phyloP scores from a whole-genome alignment of 2,888 invertebrate species.

The Sinelater perroti region DNA sequence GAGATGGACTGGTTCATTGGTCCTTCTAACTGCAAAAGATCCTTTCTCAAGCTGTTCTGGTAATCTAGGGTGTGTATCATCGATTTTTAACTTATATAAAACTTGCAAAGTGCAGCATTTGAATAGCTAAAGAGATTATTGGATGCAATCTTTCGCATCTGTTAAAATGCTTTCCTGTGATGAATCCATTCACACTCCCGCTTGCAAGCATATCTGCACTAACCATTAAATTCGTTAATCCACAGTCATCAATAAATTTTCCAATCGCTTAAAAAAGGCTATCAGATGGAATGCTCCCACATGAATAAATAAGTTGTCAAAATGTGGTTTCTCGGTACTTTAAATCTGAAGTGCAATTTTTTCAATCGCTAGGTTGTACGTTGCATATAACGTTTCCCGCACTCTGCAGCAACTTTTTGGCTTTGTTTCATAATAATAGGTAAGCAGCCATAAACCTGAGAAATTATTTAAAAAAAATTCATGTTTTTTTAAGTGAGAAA shows the following conservation, averaged over 20 bases:
- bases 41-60: no score
- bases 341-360: slow-evolving; percentile 46
- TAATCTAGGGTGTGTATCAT: no score
- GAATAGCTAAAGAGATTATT: slow-evolving; percentile 23
- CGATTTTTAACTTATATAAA: no score
- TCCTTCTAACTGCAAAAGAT: no score
- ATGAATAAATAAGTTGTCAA: slow-evolving; percentile 47
- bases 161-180: slow-evolving; percentile 48
- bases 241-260: slow-evolving; percentile 43
- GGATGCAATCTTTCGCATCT: slow-evolving; percentile 46
- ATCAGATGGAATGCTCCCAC: slow-evolving; percentile 48
- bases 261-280: slow-evolving; percentile 46
- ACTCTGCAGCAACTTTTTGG: no score
- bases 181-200: slow-evolving; percentile 45
- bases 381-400: no score
- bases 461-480: no score
- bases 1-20: no score
- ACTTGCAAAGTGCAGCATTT: background rate
- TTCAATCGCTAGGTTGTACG: slow-evolving; percentile 48
- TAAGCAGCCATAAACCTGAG: no score
- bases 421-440: no score
- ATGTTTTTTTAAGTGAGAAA: no score
- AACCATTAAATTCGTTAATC: slow-evolving; percentile 38
- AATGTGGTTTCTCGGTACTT: slow-evolving; percentile 33
- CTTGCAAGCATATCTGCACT: slow-evolving; percentile 43